Percentiles rank a stretch among this genome's conserved stretches.
These are phyloP conservation scores for Bombus turneri DNA, from an alignment of 1,140 invertebrate species.

Conservation along the genomic window DNA sequence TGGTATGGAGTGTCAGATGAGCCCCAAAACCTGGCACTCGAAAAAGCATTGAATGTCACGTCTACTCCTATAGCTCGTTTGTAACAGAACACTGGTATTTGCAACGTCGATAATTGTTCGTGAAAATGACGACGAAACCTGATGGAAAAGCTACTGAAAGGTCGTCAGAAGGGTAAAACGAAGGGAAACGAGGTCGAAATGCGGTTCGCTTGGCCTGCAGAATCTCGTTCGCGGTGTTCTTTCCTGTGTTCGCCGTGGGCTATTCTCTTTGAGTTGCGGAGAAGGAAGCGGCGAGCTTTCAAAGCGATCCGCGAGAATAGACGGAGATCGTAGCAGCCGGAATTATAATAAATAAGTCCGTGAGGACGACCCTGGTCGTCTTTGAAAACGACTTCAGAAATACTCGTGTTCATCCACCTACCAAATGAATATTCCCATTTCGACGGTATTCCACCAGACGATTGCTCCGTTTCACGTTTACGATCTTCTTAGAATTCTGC, in stretches of 20 bases:
- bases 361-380: background rate
- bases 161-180: too few species aligned
- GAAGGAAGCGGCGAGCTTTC: background rate
- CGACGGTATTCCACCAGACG: background rate
- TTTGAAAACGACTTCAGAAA: background rate
- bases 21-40: too few species aligned
- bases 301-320: conserved; percentile 9
- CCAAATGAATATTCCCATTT: background rate
- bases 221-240: conserved; percentile 6
- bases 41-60: too few species aligned
- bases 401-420: background rate
- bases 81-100: background rate
- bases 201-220: background rate
- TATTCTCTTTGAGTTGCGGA: conserved; percentile 5
- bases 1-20: too few species aligned
- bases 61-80: background rate
- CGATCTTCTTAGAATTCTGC: background rate
- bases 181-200: background rate
- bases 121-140: background rate
- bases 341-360: conserved; percentile 35
- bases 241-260: background rate
- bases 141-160: background rate
- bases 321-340: background rate
- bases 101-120: background rate
- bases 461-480: background rate